Evolutionary conservation across 2,797 vertebrate genomes (phyloP), one percentile per base, ranked within the genome.

Genomic region (Parambassis ranga): DNA sequence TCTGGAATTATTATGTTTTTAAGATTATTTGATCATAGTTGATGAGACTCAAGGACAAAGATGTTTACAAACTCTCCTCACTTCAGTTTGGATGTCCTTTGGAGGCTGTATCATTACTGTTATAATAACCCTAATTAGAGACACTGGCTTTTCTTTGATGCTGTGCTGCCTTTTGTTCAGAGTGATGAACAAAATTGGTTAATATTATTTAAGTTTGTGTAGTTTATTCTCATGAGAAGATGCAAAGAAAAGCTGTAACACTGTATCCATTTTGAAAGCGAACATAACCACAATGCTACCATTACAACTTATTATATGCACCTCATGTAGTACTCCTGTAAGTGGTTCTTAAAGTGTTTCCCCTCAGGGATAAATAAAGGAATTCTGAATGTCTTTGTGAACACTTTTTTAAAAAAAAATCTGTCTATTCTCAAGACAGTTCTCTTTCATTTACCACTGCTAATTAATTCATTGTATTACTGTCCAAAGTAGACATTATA

Each of bases 381-480:
- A n/a, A n/a, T n/a, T n/a, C n/a, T n/a, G n/a, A 4, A 1, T 39
- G 9, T 60, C 33, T 65, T 32, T 55, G 6, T 58, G 36, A 59
- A 43, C 5, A 32, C 5, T 1, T 20, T 10, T 37, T 46, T 20
- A 6, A 14, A 18, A 27, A 30, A 16, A 51, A 53, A 62, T 32
- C 7, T 8, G 8, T 35, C 49, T 70, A 66, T 63, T 75, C 75
- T 71, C 75, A 53, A 42, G 65, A 51, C 42, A 71, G 42, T 75
- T 70, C 24, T 13, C 27, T 77, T 71, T 81, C 24, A 75, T 80
- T 79, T 79, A 42, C 44, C 39, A 22, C 55, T 65, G 53, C 66
- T 77, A 79, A 87, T 86, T 65, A 81, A 82, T 84, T 84, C 76
- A 75, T 62, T 47, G 48, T 71, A 78, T 77, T 53, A 24, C 62